These are phyloP conservation scores for Malthinus flaveolus DNA, from an alignment of 2,888 invertebrate genomes.

Conservation along the genomic window DNA sequence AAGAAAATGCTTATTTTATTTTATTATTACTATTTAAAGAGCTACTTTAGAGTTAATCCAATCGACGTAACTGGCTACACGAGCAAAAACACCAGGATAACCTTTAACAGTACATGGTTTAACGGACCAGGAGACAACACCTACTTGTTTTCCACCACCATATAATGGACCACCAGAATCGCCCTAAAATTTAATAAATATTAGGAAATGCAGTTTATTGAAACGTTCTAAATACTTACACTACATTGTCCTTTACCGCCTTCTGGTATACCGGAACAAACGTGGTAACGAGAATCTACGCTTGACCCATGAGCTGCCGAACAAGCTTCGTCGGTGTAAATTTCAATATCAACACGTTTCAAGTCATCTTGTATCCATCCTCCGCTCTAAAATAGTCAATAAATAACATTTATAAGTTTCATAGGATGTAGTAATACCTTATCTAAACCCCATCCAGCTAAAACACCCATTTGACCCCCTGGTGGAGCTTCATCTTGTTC, in stretches of 20 bases:
- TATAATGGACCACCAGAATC: slow-evolving; percentile 54
- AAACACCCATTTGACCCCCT: slow-evolving; percentile 22
- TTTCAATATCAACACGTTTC: slow-evolving; percentile 50
- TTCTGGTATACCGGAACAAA: slow-evolving; percentile 53
- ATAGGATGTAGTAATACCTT: slow-evolving; percentile 6
- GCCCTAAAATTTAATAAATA: slow-evolving; percentile 26
- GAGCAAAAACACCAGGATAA: slow-evolving; percentile 48
- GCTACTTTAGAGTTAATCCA: background rate
- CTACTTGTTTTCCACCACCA: slow-evolving; percentile 37
- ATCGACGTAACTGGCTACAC: slow-evolving; percentile 15
- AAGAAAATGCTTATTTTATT: too few relatives aligned
- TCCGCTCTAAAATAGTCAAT: slow-evolving; percentile 44
- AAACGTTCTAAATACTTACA: slow-evolving; percentile 31
- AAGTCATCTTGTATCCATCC: slow-evolving; percentile 47
- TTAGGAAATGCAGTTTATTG: background rate
- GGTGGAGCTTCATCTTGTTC: slow-evolving; percentile 27
- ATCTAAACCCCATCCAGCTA: slow-evolving; percentile 35
- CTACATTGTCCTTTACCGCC: slow-evolving; percentile 41
- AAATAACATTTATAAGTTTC: too few relatives aligned
- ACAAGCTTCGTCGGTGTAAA: slow-evolving; percentile 42
- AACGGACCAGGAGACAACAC: too few relatives aligned
- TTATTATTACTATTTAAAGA: too few relatives aligned
- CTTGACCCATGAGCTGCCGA: slow-evolving; percentile 1
- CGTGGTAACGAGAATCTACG: slow-evolving; percentile 1
- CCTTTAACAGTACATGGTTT: slow-evolving; percentile 53